Evolutionary conservation across 2,797 vertebrate species (phyloP).

Genomic region (Macroramphosus scolopax): DNA sequence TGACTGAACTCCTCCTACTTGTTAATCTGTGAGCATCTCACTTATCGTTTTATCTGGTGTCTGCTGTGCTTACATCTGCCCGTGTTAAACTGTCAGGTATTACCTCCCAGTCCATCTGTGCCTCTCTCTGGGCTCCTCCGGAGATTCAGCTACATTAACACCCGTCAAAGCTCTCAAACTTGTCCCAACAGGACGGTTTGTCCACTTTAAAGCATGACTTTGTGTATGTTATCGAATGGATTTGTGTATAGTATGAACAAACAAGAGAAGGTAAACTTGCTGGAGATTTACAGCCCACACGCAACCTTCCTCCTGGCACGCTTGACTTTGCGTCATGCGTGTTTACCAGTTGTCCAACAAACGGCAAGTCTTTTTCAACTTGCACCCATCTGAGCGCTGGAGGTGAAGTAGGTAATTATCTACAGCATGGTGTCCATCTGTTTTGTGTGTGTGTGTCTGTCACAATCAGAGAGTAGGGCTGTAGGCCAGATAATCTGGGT

Average conservation of each 20-base stretch:
- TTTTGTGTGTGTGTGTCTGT: conserved; percentile 45
- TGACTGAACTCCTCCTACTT: neutral
- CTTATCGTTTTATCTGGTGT: conserved; percentile 31
- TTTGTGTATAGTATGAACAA: conserved; percentile 2
- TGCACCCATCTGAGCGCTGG: conserved; percentile 27
- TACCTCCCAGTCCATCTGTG: conserved; percentile 15
- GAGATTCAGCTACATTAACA: conserved; percentile 8
- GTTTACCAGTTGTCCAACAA: conserved; percentile 32
- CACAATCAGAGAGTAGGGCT: conserved; percentile 64
- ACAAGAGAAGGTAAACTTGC: no score
- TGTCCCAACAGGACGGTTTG: neutral
- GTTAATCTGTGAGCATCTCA: no score
- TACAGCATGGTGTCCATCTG: conserved; percentile 78
- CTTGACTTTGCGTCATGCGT: conserved; percentile 13
- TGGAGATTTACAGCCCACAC: no score
- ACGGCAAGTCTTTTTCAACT: conserved; percentile 24
- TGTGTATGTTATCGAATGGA: neutral
- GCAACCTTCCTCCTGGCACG: neutral
- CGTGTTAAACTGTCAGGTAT: conserved; percentile 17
- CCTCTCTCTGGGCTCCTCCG: conserved; percentile 4
- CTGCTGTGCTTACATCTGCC: conserved; percentile 18
- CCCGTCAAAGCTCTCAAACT: neutral
- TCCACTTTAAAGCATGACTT: neutral
- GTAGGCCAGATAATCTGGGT: conserved; percentile 83
- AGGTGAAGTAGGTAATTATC: conserved; percentile 60